A percentile compares a stretch with the other conserved stretches of the same genome.
Conservation (phyloP, 1,140 invertebrate species). For the Drosophila bocki region DNA sequence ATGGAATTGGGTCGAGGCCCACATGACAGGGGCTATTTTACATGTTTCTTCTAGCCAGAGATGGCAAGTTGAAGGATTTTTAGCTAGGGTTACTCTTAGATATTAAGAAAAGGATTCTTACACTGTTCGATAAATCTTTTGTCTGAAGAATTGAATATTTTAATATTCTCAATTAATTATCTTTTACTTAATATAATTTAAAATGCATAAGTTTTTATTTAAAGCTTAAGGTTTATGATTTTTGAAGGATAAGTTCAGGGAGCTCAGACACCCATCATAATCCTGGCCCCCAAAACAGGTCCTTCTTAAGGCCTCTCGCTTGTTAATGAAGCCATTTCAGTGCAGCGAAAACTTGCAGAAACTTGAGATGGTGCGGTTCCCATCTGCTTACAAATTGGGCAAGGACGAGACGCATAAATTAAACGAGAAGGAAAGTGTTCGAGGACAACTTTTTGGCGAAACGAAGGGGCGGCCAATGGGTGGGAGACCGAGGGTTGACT, state of each 20-base stretch:
- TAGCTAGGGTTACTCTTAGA: background rate
- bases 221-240: background rate
- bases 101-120: background rate
- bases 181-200: background rate
- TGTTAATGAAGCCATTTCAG: constrained; percentile 70
- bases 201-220: background rate
- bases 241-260: background rate
- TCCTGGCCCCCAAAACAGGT: constrained; percentile 7
- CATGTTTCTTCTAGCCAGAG: background rate
- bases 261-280: constrained; percentile 1
- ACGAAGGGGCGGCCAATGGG: constrained; percentile 8
- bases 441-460: constrained; percentile 38
- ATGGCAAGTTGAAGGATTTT: background rate
- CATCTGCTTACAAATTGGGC: constrained; percentile 48
- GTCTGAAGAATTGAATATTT: background rate
- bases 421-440: constrained; percentile 53
- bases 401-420: constrained; percentile 61
- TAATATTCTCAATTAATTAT: background rate
- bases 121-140: background rate
- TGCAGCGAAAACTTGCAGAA: constrained; percentile 52
- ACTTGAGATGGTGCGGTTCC: constrained; percentile 39
- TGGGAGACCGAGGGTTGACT: background rate
- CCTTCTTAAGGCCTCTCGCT: background rate
- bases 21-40: constrained; percentile 16
- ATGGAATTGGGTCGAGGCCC: constrained; percentile 50